Percentiles rank a stretch among this genome's conserved stretches.
These are phyloP conservation scores for Sisor rabdophorus DNA, from an alignment of 2,113 vertebrate species.

Conservation along the genomic window DNA sequence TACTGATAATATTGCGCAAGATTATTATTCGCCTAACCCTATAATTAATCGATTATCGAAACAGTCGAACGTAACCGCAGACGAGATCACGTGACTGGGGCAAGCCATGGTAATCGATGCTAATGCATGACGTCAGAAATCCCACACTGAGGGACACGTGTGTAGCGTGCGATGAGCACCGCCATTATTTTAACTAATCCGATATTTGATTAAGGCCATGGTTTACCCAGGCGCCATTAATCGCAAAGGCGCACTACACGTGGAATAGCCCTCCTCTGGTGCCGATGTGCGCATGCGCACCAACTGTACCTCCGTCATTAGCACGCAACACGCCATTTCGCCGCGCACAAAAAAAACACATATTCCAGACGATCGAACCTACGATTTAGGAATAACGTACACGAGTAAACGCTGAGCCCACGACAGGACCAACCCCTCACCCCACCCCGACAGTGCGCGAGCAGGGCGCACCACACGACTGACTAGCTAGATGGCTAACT, in stretches of 20 bases:
- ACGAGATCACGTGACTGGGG: neutral
- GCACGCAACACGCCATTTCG: neutral
- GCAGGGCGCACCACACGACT: neutral
- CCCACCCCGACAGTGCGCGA: neutral
- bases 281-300: conserved; percentile 26
- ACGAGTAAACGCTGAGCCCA: too few relatives aligned
- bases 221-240: too few relatives aligned
- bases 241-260: conserved; percentile 22
- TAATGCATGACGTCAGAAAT: neutral
- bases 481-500: conserved; percentile 5
- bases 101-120: neutral
- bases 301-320: conserved; percentile 7
- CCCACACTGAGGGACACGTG: neutral
- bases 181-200: too few relatives aligned
- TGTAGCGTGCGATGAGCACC: too few relatives aligned
- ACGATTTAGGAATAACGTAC: neutral
- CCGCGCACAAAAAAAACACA: neutral
- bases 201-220: neutral
- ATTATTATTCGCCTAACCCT: too few relatives aligned
- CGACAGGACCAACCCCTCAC: neutral
- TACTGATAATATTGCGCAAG: too few relatives aligned
- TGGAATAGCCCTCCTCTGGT: conserved; percentile 30
- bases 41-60: too few relatives aligned
- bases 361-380: neutral
- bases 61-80: too few relatives aligned